Evolutionary conservation across 2,888 invertebrate species (phyloP).

Genomic region (Oxycera nigricornis): DNA sequence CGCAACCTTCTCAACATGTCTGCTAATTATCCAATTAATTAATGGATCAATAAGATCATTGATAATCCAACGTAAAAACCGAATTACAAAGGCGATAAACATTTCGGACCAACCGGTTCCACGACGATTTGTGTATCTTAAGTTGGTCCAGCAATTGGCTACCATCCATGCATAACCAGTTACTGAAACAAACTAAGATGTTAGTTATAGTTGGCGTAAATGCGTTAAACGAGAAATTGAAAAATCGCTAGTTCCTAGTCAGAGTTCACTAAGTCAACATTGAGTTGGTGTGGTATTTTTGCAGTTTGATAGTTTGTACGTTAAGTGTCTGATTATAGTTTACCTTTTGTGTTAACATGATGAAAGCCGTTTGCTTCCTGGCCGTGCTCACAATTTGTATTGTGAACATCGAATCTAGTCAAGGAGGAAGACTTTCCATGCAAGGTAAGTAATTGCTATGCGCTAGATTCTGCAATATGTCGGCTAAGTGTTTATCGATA

Average conservation of each 20-base stretch:
- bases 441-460: slow-evolving; percentile 5
- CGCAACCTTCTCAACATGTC: neutral
- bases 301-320: neutral
- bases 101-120: neutral
- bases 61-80: neutral
- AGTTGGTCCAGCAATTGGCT: neutral
- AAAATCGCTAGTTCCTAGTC: slow-evolving; percentile 25
- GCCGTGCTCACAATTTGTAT: neutral
- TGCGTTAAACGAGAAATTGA: slow-evolving; percentile 20
- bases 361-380: slow-evolving; percentile 8
- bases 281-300: neutral
- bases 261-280: slow-evolving; percentile 17
- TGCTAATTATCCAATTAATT: neutral
- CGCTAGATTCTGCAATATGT: neutral
- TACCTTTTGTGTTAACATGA: neutral
- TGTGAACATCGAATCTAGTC: neutral
- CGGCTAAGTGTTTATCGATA: neutral
- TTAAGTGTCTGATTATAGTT: neutral
- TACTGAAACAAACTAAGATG: neutral
- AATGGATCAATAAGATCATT: neutral
- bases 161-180: neutral
- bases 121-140: neutral
- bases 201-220: neutral
- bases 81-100: neutral
- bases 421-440: slow-evolving; percentile 10